Evolutionary conservation across 92 coral and sea anemone species (phyloP).

Genomic region (Paragorgia papillata): DNA sequence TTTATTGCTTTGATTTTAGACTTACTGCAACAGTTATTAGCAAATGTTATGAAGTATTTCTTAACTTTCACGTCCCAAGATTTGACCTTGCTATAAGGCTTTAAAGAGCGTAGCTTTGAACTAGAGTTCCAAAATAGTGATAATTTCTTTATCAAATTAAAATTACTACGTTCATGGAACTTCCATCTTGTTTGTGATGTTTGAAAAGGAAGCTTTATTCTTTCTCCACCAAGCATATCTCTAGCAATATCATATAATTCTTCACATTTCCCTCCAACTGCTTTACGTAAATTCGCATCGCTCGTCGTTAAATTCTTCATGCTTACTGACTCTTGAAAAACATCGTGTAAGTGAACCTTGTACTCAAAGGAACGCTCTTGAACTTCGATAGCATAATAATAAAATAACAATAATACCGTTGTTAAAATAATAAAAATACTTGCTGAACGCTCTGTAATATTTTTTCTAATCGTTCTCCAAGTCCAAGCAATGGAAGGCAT

Average conservation of each 20-base stretch:
- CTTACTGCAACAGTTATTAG: constrained; percentile 20
- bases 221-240: constrained; percentile 30
- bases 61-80: constrained; percentile 21
- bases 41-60: constrained; percentile 39
- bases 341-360: background rate
- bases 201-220: constrained; percentile 13
- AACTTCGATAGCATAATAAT: constrained; percentile 1
- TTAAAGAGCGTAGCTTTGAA: background rate
- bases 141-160: background rate
- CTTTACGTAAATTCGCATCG: background rate
- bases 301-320: background rate
- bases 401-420: background rate
- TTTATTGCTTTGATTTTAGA: constrained; percentile 14
- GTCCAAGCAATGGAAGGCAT: too few species aligned
- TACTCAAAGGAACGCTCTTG: background rate
- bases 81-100: background rate
- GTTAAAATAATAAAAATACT: background rate
- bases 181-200: constrained; percentile 7
- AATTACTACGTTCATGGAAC: constrained; percentile 8
- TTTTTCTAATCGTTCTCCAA: background rate
- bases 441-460: background rate
- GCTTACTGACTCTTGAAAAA: background rate
- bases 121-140: constrained; percentile 3
- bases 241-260: constrained; percentile 23
- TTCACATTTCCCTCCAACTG: background rate